Base-by-base conservation (phyloP, 2,113 vertebrate species). In the Mormyrus iriodes region DNA sequence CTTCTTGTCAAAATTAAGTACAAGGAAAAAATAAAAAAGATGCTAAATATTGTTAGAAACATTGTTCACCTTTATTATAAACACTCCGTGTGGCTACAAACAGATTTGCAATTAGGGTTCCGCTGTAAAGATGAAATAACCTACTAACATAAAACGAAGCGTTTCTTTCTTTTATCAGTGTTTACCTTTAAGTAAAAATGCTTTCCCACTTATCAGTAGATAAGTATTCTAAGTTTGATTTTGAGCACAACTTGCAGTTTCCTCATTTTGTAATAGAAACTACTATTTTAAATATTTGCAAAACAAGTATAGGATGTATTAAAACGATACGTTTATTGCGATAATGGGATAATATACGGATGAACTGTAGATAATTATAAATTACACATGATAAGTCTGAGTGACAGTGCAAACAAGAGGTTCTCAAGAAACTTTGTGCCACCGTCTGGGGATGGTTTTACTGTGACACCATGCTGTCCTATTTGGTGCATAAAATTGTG, bases 381-480 rank as follows among this genome's bases (percentile, higher is more conserved):
- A 79, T 42, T 4, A 79, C 13, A 39, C 39, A 39, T 19, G 17
- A 42, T 39, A 79, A 79, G 73, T 76, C 12, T 76, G 5, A 76
- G 9, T 76, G 15, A 76, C 31, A 21, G 21, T 73, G 8, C 21
- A 27, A 17, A 76, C 49, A 27, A 27, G 21, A 91, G 85, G 83
- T 51, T 90, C 90, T 24, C n/a, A 90, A 49, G 88, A 88, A 93
- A 91, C 91, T 91, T 92, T 90, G 69, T 58, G 35, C 27, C 92
- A 91, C 91, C 89, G 86, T 12, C 73, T 88, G 91, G 95, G 95
- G 90, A 92, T 21, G 53, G 35, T 90, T 94, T 95, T 92, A 88
- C 84, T 35, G 95, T 93, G 39, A 94, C 95, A 95, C 95, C 0
- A 61, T 35, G 55, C 55, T 91, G 52, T 96, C 96, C 94, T 96